A percentile compares a stretch with the other conserved stretches of the same genome.
phyloP scores from a whole-genome alignment of 2,888 invertebrate genomes.

The Lasioglossum calceatum region DNA sequence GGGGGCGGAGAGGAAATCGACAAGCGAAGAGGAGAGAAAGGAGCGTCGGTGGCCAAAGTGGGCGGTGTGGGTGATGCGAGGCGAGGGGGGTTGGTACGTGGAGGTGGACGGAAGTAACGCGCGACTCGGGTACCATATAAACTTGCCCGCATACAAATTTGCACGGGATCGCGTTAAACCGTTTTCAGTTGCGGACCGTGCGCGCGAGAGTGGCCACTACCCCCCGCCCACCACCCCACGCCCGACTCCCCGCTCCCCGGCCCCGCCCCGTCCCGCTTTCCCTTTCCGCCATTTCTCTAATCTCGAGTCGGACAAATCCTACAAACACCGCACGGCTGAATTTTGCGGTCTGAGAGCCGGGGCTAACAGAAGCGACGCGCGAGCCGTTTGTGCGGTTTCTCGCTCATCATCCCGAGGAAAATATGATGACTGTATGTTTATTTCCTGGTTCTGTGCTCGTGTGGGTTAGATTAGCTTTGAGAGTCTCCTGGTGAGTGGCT shows the following conservation, averaged over 20 bases:
- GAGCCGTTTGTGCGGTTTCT: background rate
- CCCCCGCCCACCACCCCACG: background rate
- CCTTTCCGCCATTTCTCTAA: constrained; percentile 15
- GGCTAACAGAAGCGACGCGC: background rate
- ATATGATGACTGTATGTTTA: background rate
- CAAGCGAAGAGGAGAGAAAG: constrained; percentile 14
- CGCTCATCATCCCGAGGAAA: background rate
- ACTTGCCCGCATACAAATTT: constrained; percentile 76
- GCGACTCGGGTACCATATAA: constrained; percentile 72
- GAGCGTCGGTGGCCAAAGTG: constrained; percentile 7
- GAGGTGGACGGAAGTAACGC: constrained; percentile 59
- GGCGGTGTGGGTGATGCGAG: background rate
- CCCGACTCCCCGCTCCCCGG: background rate
- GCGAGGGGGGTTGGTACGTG: background rate
- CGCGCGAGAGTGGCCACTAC: constrained; percentile 10
- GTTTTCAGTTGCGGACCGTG: constrained; percentile 34
- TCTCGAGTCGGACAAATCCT: constrained; percentile 28
- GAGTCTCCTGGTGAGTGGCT: background rate
- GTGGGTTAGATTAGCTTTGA: background rate
- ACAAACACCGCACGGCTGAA: background rate
- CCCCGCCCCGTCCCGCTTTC: background rate
- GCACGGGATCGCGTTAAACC: constrained; percentile 70
- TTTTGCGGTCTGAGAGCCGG: constrained; percentile 13
- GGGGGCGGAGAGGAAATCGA: constrained; percentile 25
- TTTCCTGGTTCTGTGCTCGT: background rate